Conservation (phyloP, 2,888 invertebrate genomes). For the Drosophila tanythrix region DNA sequence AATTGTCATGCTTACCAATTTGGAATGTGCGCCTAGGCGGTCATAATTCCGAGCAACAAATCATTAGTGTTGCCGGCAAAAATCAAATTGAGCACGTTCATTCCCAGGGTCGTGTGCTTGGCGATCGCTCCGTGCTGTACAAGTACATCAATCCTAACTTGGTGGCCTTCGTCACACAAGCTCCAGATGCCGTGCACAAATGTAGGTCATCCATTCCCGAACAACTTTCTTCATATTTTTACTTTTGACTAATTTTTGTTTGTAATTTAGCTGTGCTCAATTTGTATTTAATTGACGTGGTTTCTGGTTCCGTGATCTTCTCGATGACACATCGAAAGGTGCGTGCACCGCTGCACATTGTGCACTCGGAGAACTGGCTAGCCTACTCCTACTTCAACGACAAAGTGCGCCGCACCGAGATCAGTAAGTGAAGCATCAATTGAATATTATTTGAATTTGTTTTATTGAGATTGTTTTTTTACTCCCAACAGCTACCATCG, state of each 20-base stretch:
- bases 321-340: slow-evolving; percentile 94
- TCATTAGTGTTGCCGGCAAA: slow-evolving; percentile 88
- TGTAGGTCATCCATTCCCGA: slow-evolving; percentile 84
- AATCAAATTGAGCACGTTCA: slow-evolving; percentile 92
- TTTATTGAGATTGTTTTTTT: background rate
- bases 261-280: slow-evolving; percentile 89
- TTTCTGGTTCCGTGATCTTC: slow-evolving; percentile 93
- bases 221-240: too few relatives aligned
- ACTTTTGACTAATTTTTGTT: background rate
- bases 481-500: slow-evolving; percentile 89
- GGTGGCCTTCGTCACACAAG: slow-evolving; percentile 93
- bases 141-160: slow-evolving; percentile 99
- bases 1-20: slow-evolving; percentile 87
- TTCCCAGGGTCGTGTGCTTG: slow-evolving; percentile 97
- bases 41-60: slow-evolving; percentile 86
- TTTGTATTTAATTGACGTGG: slow-evolving; percentile 94
- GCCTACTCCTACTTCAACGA: slow-evolving; percentile 97
- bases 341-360: slow-evolving; percentile 92
- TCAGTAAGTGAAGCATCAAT: slow-evolving; percentile 86
- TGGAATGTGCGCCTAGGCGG: slow-evolving; percentile 91
- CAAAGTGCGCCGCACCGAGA: slow-evolving; percentile 95
- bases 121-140: slow-evolving; percentile 98
- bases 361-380: slow-evolving; percentile 98
- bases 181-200: slow-evolving; percentile 90
- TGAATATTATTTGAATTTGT: background rate